These are phyloP conservation scores for Eurosta solidaginis DNA, from an alignment of 1,140 invertebrate species.

Conservation along the genomic window DNA sequence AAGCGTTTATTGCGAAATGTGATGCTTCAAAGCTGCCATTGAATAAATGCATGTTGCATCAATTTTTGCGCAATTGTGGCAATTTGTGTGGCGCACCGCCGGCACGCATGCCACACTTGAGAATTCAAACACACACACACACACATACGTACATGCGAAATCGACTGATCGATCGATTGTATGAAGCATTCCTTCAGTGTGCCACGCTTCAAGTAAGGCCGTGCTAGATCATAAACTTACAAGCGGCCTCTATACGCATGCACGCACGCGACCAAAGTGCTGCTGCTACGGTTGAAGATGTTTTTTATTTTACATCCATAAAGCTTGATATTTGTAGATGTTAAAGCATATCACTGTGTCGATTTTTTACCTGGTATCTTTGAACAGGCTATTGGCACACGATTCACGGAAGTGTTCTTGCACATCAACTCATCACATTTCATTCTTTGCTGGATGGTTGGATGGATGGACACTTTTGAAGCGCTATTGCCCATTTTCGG, in stretches of 20 bases:
- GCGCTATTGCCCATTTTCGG: conserved; percentile 22
- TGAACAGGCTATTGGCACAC: not conserved
- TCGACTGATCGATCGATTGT: conserved; percentile 2
- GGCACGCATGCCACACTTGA: too few relatives aligned
- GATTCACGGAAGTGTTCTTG: not conserved
- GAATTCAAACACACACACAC: too few relatives aligned
- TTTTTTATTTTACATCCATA: not conserved
- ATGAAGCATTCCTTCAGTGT: not conserved
- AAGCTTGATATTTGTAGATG: too few relatives aligned
- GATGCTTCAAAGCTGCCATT: too few relatives aligned
- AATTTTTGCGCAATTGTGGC: too few relatives aligned
- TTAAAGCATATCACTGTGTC: too few relatives aligned
- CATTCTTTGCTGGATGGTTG: too few relatives aligned
- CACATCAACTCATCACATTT: not conserved
- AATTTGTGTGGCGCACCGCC: too few relatives aligned
- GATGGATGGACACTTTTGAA: not conserved
- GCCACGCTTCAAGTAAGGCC: not conserved
- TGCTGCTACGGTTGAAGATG: not conserved
- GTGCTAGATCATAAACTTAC: too few relatives aligned
- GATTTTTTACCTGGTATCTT: not conserved
- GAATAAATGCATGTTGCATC: too few relatives aligned
- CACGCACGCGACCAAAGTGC: conserved; percentile 11
- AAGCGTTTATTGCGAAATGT: too few relatives aligned
- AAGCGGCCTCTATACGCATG: not conserved
- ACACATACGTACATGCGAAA: not conserved